These are phyloP conservation scores for Meloidogyne exigua DNA, from an alignment of 1,140 invertebrate genomes.

Conservation along the genomic window DNA sequence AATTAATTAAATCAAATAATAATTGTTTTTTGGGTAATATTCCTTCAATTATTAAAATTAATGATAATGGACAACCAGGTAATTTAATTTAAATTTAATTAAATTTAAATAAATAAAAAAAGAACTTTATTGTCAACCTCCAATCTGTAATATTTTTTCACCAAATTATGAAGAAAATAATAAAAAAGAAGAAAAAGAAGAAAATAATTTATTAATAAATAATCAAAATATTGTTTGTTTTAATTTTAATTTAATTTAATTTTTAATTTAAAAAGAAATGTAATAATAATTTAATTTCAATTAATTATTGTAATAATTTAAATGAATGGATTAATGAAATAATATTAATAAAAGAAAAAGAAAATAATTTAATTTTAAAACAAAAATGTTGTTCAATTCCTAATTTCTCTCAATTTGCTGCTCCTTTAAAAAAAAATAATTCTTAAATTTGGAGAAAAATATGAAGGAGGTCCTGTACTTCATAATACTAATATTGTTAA, in stretches of 20 bases:
- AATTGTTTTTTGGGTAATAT: neutral
- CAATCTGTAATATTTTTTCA: neutral
- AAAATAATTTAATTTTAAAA: slow-evolving; percentile 13
- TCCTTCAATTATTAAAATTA: neutral
- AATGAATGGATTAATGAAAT: slow-evolving; percentile 5
- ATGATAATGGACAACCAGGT: neutral
- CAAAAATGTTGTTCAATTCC: slow-evolving; percentile 11
- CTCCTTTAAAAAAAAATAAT: slow-evolving; percentile 20
- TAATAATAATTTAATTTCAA: neutral
- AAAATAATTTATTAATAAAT: neutral
- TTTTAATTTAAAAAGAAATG: neutral
- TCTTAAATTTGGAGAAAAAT: slow-evolving; percentile 14
- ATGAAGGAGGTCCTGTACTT: slow-evolving; percentile 36
- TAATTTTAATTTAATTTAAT: neutral
- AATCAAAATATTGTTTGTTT: neutral
- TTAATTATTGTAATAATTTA: neutral
- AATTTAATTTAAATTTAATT: neutral
- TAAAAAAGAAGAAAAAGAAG: no score
- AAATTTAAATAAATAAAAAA: no score
- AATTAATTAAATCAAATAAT: slow-evolving; percentile 6
- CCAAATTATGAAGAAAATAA: neutral
- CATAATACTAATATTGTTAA: slow-evolving; percentile 30
- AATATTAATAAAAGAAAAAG: neutral
- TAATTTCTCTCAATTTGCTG: slow-evolving; percentile 17
- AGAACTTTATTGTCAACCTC: neutral